phyloP scores from a whole-genome alignment of 2,113 vertebrate genomes.

The Rutilus rutilus region DNA sequence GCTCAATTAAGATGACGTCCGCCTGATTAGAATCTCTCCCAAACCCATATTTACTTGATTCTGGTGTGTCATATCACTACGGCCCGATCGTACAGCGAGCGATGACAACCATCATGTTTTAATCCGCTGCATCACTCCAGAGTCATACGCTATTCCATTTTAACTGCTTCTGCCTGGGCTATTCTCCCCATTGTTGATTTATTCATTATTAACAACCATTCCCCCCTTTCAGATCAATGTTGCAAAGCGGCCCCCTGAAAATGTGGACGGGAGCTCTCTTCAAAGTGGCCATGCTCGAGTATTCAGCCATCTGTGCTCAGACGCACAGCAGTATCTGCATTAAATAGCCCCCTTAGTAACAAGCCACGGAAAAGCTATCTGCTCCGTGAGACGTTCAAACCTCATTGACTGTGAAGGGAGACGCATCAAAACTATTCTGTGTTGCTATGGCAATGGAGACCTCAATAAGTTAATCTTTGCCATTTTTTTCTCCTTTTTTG shows the following conservation, averaged over 20 bases:
- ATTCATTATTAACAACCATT: constrained; percentile 77
- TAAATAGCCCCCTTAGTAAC: constrained; percentile 79
- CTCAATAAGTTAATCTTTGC: constrained; percentile 79
- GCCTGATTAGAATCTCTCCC: constrained; percentile 31
- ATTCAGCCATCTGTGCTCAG: constrained; percentile 79
- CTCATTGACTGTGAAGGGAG: constrained; percentile 77
- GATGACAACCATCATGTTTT: constrained; percentile 49
- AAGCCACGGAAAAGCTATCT: constrained; percentile 77
- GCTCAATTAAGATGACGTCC: constrained; percentile 24
- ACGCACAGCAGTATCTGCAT: constrained; percentile 58
- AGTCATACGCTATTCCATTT: constrained; percentile 74
- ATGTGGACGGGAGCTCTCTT: constrained; percentile 77
- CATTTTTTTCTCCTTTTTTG: constrained; percentile 62
- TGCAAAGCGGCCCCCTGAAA: constrained; percentile 74
- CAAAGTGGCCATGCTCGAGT: constrained; percentile 73
- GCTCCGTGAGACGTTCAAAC: constrained; percentile 78
- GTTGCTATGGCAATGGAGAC: constrained; percentile 82
- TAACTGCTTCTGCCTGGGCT: constrained; percentile 72
- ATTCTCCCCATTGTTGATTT: constrained; percentile 76
- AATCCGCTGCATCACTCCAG: constrained; percentile 72
- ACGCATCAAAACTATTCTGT: constrained; percentile 81
- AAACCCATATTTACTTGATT: constrained; percentile 30
- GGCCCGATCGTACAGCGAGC: constrained; percentile 9
- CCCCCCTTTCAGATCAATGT: constrained; percentile 78
- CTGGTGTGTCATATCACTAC: constrained; percentile 24